phyloP scores from a whole-genome alignment of 2,888 invertebrate genomes.

The Napeogenes sylphis region DNA sequence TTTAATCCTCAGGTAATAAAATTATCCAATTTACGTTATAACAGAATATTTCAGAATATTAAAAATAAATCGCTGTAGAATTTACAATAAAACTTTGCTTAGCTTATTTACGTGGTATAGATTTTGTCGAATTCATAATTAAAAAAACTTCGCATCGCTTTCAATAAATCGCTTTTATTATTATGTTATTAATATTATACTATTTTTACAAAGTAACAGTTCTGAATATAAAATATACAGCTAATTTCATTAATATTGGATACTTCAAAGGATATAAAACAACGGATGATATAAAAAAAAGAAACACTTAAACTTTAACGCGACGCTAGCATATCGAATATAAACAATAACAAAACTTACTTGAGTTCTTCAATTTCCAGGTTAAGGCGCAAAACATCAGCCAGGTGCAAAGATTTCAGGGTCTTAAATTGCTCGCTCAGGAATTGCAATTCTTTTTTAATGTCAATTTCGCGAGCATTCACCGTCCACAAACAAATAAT shows the following conservation, averaged over 20 bases:
- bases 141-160: neutral
- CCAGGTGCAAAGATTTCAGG: slow-evolving; percentile 47
- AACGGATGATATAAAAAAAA: neutral
- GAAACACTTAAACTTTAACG: slow-evolving; percentile 7
- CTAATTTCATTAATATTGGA: neutral
- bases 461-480: slow-evolving; percentile 41
- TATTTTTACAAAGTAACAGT: neutral
- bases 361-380: slow-evolving; percentile 57
- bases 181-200: neutral
- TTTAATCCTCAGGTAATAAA: too few species aligned
- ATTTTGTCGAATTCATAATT: slow-evolving; percentile 6
- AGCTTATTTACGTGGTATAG: neutral
- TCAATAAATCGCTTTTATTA: neutral
- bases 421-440: slow-evolving; percentile 52
- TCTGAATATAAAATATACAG: neutral
- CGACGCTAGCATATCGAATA: slow-evolving; percentile 9
- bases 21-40: too few species aligned
- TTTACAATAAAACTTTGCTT: neutral
- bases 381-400: slow-evolving; percentile 50
- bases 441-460: slow-evolving; percentile 45
- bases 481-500: slow-evolving; percentile 42
- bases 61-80: slow-evolving; percentile 1
- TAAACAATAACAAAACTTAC: slow-evolving; percentile 47
- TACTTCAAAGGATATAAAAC: neutral
- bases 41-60: neutral